Evolutionary conservation across 2,888 invertebrate species (phyloP), one percentile per base, ranked within the genome.

Genomic region (Augochlorella aurata): DNA sequence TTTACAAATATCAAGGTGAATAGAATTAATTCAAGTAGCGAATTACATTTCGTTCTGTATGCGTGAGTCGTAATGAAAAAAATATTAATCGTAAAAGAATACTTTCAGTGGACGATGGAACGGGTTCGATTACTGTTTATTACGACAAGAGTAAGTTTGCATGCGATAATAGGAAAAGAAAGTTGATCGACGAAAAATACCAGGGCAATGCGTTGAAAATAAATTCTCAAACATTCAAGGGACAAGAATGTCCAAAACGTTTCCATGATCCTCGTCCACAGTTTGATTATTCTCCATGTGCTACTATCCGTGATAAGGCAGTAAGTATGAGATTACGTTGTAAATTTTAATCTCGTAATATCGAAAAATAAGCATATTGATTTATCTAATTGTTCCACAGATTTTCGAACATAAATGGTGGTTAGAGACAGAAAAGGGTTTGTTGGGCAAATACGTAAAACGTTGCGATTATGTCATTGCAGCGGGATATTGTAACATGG

Each of bases 41-140:
- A 29, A 16, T 21, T 16, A 45, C 47, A n/a, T 29, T 77, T 47
- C 21, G 5, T 38, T 16, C 16, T 4, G 38, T 38, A 38, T 21
- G 21, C 16, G 24, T 10, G 16, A 14, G 2, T 50, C 18, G 24
- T 5, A 1, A 1, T n/a, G 18, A 18, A n/a, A 47, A 12, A 7
- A 21, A 0, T 7, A 1, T 18, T 38, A 14, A 5, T 5, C 2
- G 2, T 54, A 54, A 29, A 65, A 10, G 44, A 21, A 58, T 63
- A 16, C 38, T 75, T 76, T 1, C 24, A 85, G 85, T 85, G 4
- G 85, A 85, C 0, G 85, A 85, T 76, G 85, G 85, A 24, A 83
- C 85, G 16, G 85, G 85, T 12, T 24, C 14, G 2, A 61, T 81
- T 18, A 38, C 18, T 0, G 16, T 85, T 63, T 47, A 0, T 63